Percentiles rank a stretch among this genome's conserved stretches.
phyloP scores from a whole-genome alignment of 2,797 vertebrate species.

The Acanthornis magna region DNA sequence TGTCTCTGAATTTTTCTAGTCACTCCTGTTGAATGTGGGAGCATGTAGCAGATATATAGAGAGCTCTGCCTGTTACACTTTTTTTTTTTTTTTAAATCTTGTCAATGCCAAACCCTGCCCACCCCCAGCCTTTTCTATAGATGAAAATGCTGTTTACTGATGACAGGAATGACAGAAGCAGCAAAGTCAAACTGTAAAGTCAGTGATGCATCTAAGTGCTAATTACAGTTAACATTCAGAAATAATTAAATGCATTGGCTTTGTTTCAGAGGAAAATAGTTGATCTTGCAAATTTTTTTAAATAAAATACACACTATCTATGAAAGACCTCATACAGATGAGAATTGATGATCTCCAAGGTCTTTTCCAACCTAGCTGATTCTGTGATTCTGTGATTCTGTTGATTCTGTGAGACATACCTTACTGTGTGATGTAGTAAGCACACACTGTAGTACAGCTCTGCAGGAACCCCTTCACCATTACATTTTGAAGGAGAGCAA shows the following conservation, averaged over 20 bases:
- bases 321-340: background rate
- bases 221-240: constrained; percentile 7
- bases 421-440: background rate
- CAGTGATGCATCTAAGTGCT: background rate
- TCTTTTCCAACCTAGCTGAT: background rate
- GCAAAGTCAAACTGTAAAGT: background rate
- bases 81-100: constrained; percentile 26
- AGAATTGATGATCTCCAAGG: background rate
- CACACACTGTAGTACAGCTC: background rate
- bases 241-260: background rate
- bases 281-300: background rate
- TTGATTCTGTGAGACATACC: background rate
- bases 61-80: constrained; percentile 49
- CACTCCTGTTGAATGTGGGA: constrained; percentile 61
- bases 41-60: constrained; percentile 13
- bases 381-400: background rate
- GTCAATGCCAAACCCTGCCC: constrained; percentile 28
- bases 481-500: background rate
- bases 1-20: constrained; percentile 63
- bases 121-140: background rate
- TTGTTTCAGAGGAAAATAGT: background rate
- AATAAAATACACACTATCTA: background rate
- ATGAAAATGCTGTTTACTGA: constrained; percentile 20
- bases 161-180: background rate
- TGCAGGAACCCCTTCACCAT: background rate